phyloP scores from a whole-genome alignment of 2,797 vertebrate genomes.

The Morelia viridis region DNA sequence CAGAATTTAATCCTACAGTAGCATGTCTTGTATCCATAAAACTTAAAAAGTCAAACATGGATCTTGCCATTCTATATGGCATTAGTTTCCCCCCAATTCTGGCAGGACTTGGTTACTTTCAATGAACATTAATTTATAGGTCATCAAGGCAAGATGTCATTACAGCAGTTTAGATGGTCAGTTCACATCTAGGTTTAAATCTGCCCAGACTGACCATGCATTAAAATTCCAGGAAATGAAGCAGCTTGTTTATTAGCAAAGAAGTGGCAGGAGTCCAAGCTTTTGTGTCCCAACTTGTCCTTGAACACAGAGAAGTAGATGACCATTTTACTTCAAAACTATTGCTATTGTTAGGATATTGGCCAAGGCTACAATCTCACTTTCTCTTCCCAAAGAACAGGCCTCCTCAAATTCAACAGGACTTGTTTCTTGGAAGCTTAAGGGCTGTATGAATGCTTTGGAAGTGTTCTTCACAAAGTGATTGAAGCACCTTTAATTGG shows the following conservation, averaged over 20 bases:
- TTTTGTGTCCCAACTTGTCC: neutral
- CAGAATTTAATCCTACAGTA: neutral
- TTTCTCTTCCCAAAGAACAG: neutral
- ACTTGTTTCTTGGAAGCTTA: neutral
- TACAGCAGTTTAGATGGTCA: neutral
- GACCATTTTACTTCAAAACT: neutral
- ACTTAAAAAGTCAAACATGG: neutral
- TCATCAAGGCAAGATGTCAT: neutral
- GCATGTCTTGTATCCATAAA: neutral
- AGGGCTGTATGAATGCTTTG: neutral
- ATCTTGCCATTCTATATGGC: neutral
- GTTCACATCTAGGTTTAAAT: neutral
- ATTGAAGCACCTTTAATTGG: neutral
- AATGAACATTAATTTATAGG: neutral
- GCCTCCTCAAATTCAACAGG: neutral
- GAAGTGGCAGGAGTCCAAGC: neutral
- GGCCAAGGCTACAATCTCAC: neutral
- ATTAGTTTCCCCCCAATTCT: neutral
- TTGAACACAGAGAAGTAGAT: neutral
- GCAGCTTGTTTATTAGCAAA: neutral
- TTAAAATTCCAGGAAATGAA: neutral
- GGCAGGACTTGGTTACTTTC: neutral
- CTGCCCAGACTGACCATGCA: neutral
- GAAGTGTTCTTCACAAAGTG: too few species aligned
- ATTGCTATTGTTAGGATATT: neutral